These are phyloP conservation scores for Lucinisca nassula DNA, from an alignment of 2,888 invertebrate genomes.

Conservation along the genomic window DNA sequence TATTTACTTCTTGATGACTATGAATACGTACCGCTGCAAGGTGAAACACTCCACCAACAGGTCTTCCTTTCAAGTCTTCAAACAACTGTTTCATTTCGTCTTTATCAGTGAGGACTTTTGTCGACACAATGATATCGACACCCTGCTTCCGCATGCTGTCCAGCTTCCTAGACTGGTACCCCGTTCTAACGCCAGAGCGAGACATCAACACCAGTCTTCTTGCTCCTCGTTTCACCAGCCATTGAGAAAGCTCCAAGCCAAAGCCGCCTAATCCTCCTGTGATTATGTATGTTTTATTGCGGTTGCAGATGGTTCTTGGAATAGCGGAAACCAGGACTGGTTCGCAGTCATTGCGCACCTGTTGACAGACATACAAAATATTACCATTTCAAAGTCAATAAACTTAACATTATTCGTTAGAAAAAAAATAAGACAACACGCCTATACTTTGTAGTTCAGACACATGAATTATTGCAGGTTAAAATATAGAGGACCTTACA, in stretches of 20 bases:
- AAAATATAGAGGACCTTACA: too few species aligned
- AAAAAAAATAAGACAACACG: too few species aligned
- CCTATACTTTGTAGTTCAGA: too few species aligned
- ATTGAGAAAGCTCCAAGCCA: constrained; percentile 93
- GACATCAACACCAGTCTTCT: constrained; percentile 95
- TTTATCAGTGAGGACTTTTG: constrained; percentile 92
- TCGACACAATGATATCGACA: constrained; percentile 91
- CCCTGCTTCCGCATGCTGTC: constrained; percentile 90
- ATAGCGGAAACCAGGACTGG: constrained; percentile 90
- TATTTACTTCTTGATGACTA: too few species aligned
- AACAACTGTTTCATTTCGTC: constrained; percentile 92
- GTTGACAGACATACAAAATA: too few species aligned
- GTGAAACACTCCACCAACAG: constrained; percentile 97
- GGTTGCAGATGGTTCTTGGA: constrained; percentile 93
- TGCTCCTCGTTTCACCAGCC: constrained; percentile 95
- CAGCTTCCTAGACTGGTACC: constrained; percentile 96
- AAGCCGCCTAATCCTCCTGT: constrained; percentile 98
- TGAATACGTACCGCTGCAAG: constrained; percentile 92
- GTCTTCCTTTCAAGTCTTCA: constrained; percentile 91
- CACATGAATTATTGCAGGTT: too few species aligned
- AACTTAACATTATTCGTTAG: too few species aligned
- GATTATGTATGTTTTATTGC: constrained; percentile 89
- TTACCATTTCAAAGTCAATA: too few species aligned
- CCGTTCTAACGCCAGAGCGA: constrained; percentile 94
- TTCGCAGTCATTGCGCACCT: constrained; percentile 92